Evolutionary conservation across 2,113 vertebrate genomes (phyloP), one percentile per base, ranked within the genome.

Genomic region (Petromus typicus): DNA sequence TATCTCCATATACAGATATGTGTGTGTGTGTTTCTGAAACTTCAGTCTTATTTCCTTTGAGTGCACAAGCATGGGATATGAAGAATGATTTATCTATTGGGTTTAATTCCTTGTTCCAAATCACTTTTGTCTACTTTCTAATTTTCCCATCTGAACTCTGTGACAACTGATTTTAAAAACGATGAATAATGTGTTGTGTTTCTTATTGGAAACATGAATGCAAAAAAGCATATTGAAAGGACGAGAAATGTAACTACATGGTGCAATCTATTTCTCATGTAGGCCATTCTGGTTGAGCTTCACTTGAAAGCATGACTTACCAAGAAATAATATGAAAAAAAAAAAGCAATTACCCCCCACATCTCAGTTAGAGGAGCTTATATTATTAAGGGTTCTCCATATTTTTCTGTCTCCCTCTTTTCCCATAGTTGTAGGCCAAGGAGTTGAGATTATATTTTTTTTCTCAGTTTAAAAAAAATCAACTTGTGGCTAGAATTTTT

Each of bases 241-340:
- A 90, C 95, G 95, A 94, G 97, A 97, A 98, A 97, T 71, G 23
- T 94, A 96, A 95, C 87, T 90, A 61, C 30, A 4, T 64, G 34
- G 85, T 93, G 61, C 81, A 54, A 97, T 96, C 79, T 97, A 25
- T 93, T 97, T 90, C 92, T 97, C 93, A 90, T 76, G 25, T 80
- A 96, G 96, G 94, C 91, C 75, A 40, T 90, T 98, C 88, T 97
- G 86, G 91, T 94, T 98, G 96, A 97, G 97, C 91, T 54, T 67
- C 67, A 95, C 85, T 97, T 95, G 92, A 98, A 98, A 98, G 94
- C 90, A 94, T 86, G 93, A 91, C 67, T 96, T 97, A 94, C 27
- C 78, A 92, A 78, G 96, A 97, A 87, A 96, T 40, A 30, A 0
- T 80, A 73, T 30, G 93, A 32, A 89, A 66, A 34, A 87, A 93